Conservation (phyloP, 2,797 vertebrate species). For the Spinus olivaceus region DNA sequence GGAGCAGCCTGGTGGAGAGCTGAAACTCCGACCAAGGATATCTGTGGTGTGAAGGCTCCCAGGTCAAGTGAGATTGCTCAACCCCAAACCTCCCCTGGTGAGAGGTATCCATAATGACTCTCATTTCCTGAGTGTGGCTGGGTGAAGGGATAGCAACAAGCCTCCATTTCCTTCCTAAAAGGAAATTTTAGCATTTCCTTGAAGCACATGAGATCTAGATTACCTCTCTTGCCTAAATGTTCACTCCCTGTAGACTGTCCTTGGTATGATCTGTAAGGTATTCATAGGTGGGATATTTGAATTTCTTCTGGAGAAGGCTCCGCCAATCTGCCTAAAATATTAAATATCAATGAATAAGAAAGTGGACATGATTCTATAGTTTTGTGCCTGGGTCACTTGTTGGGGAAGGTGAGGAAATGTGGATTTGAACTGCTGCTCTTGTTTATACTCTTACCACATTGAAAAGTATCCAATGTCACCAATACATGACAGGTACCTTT, state of each 20-base stretch:
- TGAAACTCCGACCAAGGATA: neutral
- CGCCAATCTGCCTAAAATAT: neutral
- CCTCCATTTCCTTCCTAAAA: neutral
- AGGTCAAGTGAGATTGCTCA: neutral
- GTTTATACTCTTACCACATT: neutral
- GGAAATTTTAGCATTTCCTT: neutral
- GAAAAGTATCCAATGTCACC: neutral
- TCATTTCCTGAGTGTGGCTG: neutral
- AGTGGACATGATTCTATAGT: neutral
- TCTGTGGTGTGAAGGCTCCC: neutral
- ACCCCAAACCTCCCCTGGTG: fast-evolving
- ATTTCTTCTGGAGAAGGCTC: neutral
- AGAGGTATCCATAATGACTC: neutral
- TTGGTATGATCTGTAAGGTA: neutral
- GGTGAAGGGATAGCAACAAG: neutral
- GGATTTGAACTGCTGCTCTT: neutral
- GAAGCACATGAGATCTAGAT: neutral
- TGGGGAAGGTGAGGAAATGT: neutral
- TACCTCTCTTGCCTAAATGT: neutral
- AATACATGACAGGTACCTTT: neutral
- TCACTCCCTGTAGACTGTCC: neutral
- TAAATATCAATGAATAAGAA: neutral
- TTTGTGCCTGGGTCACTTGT: neutral
- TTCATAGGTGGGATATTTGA: neutral
- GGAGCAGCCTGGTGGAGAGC: neutral